phyloP scores from a whole-genome alignment of 1,140 invertebrate genomes.

The Prorops nasuta region DNA sequence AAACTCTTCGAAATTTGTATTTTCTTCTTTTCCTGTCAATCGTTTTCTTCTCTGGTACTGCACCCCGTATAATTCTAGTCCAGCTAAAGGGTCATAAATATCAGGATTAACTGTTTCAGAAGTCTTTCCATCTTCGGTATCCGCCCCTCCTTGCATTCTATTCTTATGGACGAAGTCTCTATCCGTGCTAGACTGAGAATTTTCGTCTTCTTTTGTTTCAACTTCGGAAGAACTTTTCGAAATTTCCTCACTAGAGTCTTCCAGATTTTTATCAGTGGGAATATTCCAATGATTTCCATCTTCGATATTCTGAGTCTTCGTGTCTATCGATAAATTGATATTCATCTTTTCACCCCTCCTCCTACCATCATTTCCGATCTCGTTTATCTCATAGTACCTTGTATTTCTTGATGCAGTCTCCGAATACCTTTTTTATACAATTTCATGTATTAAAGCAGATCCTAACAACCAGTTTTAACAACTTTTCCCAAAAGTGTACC shows the following conservation, averaged over 20 bases:
- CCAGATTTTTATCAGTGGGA: background rate
- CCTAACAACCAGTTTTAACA: no score
- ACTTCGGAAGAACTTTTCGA: background rate
- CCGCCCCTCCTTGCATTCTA: background rate
- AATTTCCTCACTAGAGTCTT: slow-evolving; percentile 3
- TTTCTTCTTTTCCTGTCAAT: no score
- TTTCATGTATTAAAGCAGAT: no score
- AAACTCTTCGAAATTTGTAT: no score
- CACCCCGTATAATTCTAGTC: slow-evolving; percentile 12
- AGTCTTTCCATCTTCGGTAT: slow-evolving; percentile 1
- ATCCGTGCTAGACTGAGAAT: background rate
- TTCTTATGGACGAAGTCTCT: slow-evolving; percentile 9
- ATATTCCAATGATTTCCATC: background rate
- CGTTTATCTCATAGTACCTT: slow-evolving; percentile 33
- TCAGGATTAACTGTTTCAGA: background rate
- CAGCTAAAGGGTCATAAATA: slow-evolving; percentile 17
- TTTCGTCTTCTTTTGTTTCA: slow-evolving; percentile 4
- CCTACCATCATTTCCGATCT: slow-evolving; percentile 20
- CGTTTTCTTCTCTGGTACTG: slow-evolving; percentile 2
- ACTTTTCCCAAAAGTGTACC: no score
- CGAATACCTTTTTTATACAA: slow-evolving; percentile 21
- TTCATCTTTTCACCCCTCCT: no score
- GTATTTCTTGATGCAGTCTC: slow-evolving; percentile 18
- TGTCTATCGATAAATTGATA: slow-evolving; percentile 18
- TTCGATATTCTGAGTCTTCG: background rate